Evolutionary conservation across 2,888 invertebrate species (phyloP).

Genomic region (Xylophagus ater): DNA sequence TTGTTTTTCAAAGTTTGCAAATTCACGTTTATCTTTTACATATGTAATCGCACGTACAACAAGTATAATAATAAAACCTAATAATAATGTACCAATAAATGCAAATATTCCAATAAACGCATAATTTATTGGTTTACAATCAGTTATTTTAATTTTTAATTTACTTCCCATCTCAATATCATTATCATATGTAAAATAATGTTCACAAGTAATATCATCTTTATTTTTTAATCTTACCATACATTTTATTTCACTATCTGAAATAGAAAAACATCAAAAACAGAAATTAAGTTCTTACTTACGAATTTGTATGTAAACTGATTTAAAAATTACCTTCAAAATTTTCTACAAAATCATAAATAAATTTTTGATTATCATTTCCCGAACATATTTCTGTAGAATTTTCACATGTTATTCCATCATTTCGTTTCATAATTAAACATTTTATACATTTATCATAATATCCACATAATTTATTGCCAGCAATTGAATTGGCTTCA

Average conservation of each 20-base stretch:
- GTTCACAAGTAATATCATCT: constrained; percentile 30
- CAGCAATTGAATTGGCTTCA: constrained; percentile 28
- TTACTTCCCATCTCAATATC: constrained; percentile 23
- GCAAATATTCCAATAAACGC: constrained; percentile 30
- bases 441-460: constrained; percentile 35
- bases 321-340: constrained; percentile 20
- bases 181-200: constrained; percentile 28
- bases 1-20: constrained; percentile 42
- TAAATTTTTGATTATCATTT: constrained; percentile 24
- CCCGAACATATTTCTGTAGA: constrained; percentile 27
- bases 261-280: not conserved
- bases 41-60: constrained; percentile 39
- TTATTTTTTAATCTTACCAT: constrained; percentile 27
- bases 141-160: constrained; percentile 25
- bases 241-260: constrained; percentile 25
- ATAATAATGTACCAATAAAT: constrained; percentile 40
- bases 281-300: not conserved
- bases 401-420: constrained; percentile 22
- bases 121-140: constrained; percentile 25
- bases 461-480: constrained; percentile 33
- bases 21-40: constrained; percentile 44
- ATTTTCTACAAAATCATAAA: constrained; percentile 25
- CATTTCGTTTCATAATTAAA: constrained; percentile 26
- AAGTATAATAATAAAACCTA: constrained; percentile 41
- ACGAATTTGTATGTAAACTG: not conserved